Evolutionary conservation across 1,140 invertebrate species (phyloP).

Genomic region (Asobara japonica): DNA sequence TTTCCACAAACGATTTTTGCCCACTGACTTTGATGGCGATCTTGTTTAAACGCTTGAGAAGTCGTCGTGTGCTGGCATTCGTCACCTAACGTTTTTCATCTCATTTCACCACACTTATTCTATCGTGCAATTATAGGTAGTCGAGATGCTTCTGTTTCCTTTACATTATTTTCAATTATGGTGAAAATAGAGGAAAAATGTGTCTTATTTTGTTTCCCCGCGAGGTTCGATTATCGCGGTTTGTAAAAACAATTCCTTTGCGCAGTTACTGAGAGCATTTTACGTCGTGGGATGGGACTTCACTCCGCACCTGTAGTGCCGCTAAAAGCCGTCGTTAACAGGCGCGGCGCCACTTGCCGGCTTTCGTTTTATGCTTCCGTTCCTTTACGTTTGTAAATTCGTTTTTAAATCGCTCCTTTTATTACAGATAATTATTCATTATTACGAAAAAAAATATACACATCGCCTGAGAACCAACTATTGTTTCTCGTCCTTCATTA

Average conservation of each 20-base stretch:
- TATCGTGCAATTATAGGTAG: not conserved
- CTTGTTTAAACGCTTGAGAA: not conserved
- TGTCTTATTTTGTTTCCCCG: not conserved
- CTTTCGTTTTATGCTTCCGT: constrained; percentile 1
- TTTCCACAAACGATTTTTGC: constrained; percentile 6
- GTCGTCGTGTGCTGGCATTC: not conserved
- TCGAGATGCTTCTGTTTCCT: not conserved
- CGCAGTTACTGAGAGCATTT: not conserved
- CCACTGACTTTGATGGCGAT: not conserved
- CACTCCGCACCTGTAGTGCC: constrained; percentile 24
- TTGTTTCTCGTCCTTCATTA: not conserved
- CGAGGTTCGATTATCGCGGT: not conserved
- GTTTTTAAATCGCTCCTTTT: not conserved
- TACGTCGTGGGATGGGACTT: not conserved
- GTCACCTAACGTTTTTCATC: not conserved
- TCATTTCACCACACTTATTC: not conserved
- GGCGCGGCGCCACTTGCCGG: constrained; percentile 46
- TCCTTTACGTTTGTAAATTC: not conserved
- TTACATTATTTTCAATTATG: not conserved
- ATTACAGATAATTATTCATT: not conserved
- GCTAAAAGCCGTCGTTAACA: constrained; percentile 31
- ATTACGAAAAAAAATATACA: not conserved
- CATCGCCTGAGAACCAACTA: not conserved
- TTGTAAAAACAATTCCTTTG: too few relatives aligned
- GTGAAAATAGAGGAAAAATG: not conserved